Percentiles rank a stretch among this genome's conserved stretches.
Conservation (phyloP, 35 echinoderm and acorn worm genomes). For the Ophiothrix spiculata region DNA sequence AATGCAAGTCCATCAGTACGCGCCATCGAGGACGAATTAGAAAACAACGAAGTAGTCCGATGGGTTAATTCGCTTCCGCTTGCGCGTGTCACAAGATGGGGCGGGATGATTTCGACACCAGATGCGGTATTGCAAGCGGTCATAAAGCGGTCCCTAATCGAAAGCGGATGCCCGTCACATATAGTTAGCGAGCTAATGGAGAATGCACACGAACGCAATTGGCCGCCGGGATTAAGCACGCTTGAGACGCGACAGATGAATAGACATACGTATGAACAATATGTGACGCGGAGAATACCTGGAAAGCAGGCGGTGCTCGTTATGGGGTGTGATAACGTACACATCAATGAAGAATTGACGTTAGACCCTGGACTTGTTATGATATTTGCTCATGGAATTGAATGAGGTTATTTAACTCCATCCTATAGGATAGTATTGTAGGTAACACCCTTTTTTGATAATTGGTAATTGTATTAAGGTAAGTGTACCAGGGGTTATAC, state of each 20-base stretch:
- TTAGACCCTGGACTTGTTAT: conserved; percentile 96
- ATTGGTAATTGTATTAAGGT: too few relatives aligned
- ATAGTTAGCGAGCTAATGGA: conserved; percentile 95
- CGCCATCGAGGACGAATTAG: conserved; percentile 97
- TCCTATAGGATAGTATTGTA: too few relatives aligned
- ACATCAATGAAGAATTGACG: conserved; percentile 91
- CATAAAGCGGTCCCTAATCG: conserved; percentile 93
- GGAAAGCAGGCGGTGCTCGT: conserved; percentile 97
- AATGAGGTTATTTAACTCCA: too few relatives aligned
- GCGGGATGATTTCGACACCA: conserved; percentile 98
- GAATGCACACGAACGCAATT: conserved; percentile 95
- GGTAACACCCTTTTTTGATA: too few relatives aligned
- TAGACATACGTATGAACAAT: conserved; percentile 89
- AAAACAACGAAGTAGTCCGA: conserved; percentile 90
- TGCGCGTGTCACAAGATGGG: conserved; percentile 90
- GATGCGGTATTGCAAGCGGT: conserved; percentile 95
- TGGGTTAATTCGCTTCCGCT: conserved; percentile 95
- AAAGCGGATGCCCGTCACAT: conserved; percentile 84
- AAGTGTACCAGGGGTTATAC: too few relatives aligned
- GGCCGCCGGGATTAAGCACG: conserved; percentile 88
- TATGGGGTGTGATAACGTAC: conserved; percentile 91
- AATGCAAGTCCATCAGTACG: conserved; percentile 81
- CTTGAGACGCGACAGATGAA: conserved; percentile 97
- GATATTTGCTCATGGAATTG: conserved; percentile 99
- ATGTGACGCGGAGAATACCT: conserved; percentile 89